Evolutionary conservation across 1,140 invertebrate species (phyloP), one percentile per base, ranked within the genome.

Genomic region (Latrodectus geometricus): DNA sequence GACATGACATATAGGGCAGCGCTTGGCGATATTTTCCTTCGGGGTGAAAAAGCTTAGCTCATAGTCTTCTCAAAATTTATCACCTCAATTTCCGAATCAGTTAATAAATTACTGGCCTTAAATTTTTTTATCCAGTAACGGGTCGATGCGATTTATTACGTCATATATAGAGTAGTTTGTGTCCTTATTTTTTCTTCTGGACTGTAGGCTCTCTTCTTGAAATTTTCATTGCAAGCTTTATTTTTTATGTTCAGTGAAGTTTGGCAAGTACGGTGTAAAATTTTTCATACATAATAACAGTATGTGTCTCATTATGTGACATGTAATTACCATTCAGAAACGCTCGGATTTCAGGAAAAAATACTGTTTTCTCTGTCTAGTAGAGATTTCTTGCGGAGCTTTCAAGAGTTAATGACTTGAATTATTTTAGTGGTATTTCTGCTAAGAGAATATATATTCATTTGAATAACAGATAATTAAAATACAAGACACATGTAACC

Each of bases 71-170:
- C 21, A 11, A 69, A 69, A 69, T 69, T 69, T 69, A 69, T 69
- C 68, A n/a, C 68, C 68, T 69, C 68, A 69, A 69, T 69, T 69
- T 69, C 68, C 68, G 68, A 69, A 69, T 69, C 17, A 69, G 68
- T 69, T 69, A 69, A 69, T 69, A 69, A 69, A 69, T 69, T 69
- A 69, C 68, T 11, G 20, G 21, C 68, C 68, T 69, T 69, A 69
- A 69, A 69, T n/a, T 69, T 69, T 69, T 5, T n/a, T n/a, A 11
- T n/a, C 9, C 68, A 65, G 68, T 21, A 20, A 11, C 68, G 14
- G 11, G 21, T 23, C 7, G 68, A 21, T 69, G 20, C 68, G 68
- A 69, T 69, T 69, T 69, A 69, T 69, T 14, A n/a, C n/a, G 20
- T 23, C n/a, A 11, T 11, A n/a, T n/a, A n/a, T n/a, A 69, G 20